Evolutionary conservation across 2,888 invertebrate species (phyloP).

Genomic region (Alviniconcha strummeri): DNA sequence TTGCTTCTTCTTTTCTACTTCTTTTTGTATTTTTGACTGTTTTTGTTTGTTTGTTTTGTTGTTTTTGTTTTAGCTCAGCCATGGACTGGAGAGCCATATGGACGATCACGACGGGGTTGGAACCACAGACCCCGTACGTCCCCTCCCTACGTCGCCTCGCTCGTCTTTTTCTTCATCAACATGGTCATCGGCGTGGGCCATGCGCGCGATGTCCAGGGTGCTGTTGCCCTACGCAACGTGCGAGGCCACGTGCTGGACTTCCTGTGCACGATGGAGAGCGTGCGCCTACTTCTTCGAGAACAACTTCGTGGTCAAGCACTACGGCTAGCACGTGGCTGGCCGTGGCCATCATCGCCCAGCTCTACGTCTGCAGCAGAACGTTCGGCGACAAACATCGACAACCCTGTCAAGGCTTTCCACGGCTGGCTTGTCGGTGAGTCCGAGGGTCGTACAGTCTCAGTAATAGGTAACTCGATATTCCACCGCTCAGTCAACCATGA

Average conservation of each 20-base stretch:
- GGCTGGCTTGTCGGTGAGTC: conserved; percentile 23
- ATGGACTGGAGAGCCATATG: conserved; percentile 50
- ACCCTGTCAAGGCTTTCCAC: conserved; percentile 61
- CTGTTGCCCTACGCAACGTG: conserved; percentile 48
- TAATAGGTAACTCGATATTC: too few species aligned
- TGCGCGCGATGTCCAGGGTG: conserved; percentile 50
- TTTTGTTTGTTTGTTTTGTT: too few species aligned
- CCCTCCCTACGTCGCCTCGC: conserved; percentile 57
- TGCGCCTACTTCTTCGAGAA: conserved; percentile 68
- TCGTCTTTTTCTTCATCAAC: conserved; percentile 58
- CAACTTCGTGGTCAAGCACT: conserved; percentile 63
- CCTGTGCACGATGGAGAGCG: conserved; percentile 62
- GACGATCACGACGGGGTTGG: conserved; percentile 39
- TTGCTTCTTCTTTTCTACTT: too few species aligned
- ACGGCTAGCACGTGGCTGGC: conserved; percentile 60
- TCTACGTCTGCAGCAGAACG: conserved; percentile 60
- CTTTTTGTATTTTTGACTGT: too few species aligned
- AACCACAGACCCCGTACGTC: conserved; percentile 53
- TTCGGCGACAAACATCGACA: conserved; percentile 64
- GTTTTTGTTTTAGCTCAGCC: conserved; percentile 7
- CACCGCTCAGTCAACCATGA: too few species aligned
- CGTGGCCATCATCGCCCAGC: conserved; percentile 57
- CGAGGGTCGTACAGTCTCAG: not conserved
- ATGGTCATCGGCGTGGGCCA: conserved; percentile 53
- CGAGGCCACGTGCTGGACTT: conserved; percentile 57